Percentiles rank a stretch among this genome's conserved stretches.
phyloP scores from a whole-genome alignment of 2,888 invertebrate species.

The Acheta domesticus region DNA sequence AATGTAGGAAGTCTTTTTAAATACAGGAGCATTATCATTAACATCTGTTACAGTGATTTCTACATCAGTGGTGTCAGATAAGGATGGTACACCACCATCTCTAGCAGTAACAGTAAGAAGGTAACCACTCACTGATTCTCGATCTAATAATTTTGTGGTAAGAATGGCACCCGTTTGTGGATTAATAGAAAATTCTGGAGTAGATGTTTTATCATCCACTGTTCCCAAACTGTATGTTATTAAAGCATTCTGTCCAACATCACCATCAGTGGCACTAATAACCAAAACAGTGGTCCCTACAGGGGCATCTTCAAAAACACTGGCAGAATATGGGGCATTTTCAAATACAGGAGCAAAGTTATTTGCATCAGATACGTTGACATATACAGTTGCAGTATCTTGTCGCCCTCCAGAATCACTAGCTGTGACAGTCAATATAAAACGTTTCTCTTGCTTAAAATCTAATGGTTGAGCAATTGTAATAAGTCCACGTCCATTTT shows the following conservation, averaged over 20 bases:
- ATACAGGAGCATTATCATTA: conserved; percentile 90
- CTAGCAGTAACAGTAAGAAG: conserved; percentile 86
- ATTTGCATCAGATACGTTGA: conserved; percentile 92
- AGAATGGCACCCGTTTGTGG: conserved; percentile 89
- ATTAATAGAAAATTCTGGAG: conserved; percentile 78
- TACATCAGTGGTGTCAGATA: conserved; percentile 91
- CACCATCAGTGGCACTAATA: conserved; percentile 88
- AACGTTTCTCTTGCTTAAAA: conserved; percentile 83
- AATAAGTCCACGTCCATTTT: conserved; percentile 80
- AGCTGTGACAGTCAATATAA: conserved; percentile 80
- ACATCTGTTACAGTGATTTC: conserved; percentile 94
- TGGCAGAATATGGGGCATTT: conserved; percentile 86
- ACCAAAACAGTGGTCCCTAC: conserved; percentile 88
- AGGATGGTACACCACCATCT: conserved; percentile 86
- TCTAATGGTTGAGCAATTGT: conserved; percentile 88
- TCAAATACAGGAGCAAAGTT: conserved; percentile 91
- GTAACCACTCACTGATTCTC: conserved; percentile 76
- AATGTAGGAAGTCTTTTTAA: conserved; percentile 76
- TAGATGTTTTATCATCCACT: conserved; percentile 58
- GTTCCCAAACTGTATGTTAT: conserved; percentile 59
- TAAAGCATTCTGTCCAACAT: conserved; percentile 88
- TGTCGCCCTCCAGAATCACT: conserved; percentile 85
- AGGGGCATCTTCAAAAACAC: conserved; percentile 87
- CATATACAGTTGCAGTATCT: conserved; percentile 84
- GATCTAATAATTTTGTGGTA: conserved; percentile 78